Conservation (phyloP, 2,888 invertebrate species). For the Agapostemon virescens region DNA sequence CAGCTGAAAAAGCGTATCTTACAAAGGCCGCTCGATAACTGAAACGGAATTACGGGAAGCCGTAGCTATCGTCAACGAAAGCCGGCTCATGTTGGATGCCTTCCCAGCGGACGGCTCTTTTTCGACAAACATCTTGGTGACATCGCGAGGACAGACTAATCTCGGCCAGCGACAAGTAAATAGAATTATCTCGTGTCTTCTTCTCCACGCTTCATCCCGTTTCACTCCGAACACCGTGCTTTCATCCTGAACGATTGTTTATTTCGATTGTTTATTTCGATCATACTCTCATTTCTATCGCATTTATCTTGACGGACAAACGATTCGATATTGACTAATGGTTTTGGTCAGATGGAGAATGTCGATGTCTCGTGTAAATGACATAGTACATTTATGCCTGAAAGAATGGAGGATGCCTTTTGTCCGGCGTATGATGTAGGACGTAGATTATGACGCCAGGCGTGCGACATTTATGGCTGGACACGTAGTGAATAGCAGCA, state of each 20-base stretch:
- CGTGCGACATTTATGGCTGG: not conserved
- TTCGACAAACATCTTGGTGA: constrained; percentile 3
- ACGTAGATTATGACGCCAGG: not conserved
- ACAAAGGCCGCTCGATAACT: constrained; percentile 33
- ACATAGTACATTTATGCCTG: not conserved
- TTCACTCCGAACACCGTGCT: not conserved
- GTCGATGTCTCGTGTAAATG: not conserved
- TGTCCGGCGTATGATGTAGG: not conserved
- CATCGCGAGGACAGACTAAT: constrained; percentile 5
- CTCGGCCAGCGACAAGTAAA: constrained; percentile 1
- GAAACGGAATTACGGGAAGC: constrained; percentile 31
- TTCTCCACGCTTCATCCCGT: not conserved
- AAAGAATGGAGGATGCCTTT: not conserved
- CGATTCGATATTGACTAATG: not conserved
- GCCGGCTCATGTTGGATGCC: not conserved
- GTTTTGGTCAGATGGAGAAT: not conserved
- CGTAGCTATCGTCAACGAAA: not conserved
- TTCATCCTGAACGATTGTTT: not conserved
- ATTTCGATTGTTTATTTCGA: not conserved
- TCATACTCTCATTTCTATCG: not conserved
- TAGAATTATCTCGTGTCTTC: not conserved
- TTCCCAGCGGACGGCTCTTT: not conserved
- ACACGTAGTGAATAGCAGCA: not conserved
- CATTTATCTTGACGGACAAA: not conserved
- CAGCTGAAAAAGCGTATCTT: constrained; percentile 45